Evolutionary conservation across 2,888 invertebrate genomes (phyloP).

Genomic region (Hirtodrosophila cameraria): DNA sequence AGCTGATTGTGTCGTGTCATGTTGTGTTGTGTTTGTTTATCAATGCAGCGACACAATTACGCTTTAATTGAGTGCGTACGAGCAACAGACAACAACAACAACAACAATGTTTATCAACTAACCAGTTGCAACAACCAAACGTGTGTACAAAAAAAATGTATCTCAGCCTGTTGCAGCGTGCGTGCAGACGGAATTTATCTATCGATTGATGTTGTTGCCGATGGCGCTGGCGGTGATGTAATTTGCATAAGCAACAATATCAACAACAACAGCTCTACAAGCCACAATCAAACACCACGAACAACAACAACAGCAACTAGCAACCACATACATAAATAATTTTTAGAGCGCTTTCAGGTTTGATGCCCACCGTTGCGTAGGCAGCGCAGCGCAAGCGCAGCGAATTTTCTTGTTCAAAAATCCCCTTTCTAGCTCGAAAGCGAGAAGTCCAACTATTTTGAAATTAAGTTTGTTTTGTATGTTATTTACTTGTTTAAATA

Average conservation of each 20-base stretch:
- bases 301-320: constrained; percentile 19
- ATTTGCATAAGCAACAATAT: constrained; percentile 67
- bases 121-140: constrained; percentile 43
- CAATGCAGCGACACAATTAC: constrained; percentile 62
- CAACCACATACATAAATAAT: constrained; percentile 48
- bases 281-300: constrained; percentile 25
- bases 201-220: constrained; percentile 40
- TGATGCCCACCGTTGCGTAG: constrained; percentile 56
- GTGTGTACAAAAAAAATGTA: constrained; percentile 36
- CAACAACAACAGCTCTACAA: constrained; percentile 28
- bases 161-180: constrained; percentile 11
- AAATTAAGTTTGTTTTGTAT: too few relatives aligned
- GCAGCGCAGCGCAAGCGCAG: constrained; percentile 51
- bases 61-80: constrained; percentile 65
- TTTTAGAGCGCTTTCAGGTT: constrained; percentile 70
- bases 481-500: too few relatives aligned
- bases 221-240: constrained; percentile 62
- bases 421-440: constrained; percentile 26
- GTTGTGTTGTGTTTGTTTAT: constrained; percentile 46
- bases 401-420: constrained; percentile 21
- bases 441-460: neutral
- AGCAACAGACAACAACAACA: constrained; percentile 48
- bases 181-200: constrained; percentile 30
- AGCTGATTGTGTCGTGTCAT: constrained; percentile 44
- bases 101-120: constrained; percentile 39